A percentile compares a stretch with the other conserved stretches of the same genome.
Conservation (phyloP, 1,140 invertebrate species). For the Drosophila lowei region DNA sequence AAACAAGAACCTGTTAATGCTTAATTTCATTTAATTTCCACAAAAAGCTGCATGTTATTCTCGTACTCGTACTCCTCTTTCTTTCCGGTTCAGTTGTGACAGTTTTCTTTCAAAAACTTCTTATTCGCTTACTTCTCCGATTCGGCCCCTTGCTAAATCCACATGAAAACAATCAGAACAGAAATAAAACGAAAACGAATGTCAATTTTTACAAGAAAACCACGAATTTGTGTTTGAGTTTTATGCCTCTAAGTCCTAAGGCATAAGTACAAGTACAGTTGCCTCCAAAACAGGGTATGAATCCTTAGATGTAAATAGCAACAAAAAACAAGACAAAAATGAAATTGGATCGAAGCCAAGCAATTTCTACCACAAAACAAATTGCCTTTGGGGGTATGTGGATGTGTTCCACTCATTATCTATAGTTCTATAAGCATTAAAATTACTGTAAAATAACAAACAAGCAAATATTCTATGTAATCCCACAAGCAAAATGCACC, state of each 20-base stretch:
- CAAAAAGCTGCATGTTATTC: slow-evolving; percentile 51
- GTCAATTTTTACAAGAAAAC: slow-evolving; percentile 63
- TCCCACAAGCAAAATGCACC: slow-evolving; percentile 29
- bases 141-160: slow-evolving; percentile 22
- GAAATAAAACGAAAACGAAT: slow-evolving; percentile 61
- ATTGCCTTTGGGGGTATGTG: slow-evolving; percentile 9
- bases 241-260: no score
- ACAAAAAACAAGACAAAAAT: no score
- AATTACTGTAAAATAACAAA: slow-evolving; percentile 54
- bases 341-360: background rate
- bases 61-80: background rate
- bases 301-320: slow-evolving; percentile 33
- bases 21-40: slow-evolving; percentile 44
- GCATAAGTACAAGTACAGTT: slow-evolving; percentile 19
- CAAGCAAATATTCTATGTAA: slow-evolving; percentile 35
- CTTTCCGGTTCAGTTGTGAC: slow-evolving; percentile 21
- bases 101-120: slow-evolving; percentile 33
- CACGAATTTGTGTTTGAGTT: slow-evolving; percentile 1
- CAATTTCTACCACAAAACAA: background rate
- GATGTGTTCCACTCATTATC: slow-evolving; percentile 11
- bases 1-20: slow-evolving; percentile 34
- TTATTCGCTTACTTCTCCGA: slow-evolving; percentile 46
- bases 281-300: slow-evolving; percentile 4
- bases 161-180: slow-evolving; percentile 30
- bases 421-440: slow-evolving; percentile 45